These are phyloP conservation scores for Chunga burmeisteri DNA, from an alignment of 2,113 vertebrate species.

Conservation along the genomic window DNA sequence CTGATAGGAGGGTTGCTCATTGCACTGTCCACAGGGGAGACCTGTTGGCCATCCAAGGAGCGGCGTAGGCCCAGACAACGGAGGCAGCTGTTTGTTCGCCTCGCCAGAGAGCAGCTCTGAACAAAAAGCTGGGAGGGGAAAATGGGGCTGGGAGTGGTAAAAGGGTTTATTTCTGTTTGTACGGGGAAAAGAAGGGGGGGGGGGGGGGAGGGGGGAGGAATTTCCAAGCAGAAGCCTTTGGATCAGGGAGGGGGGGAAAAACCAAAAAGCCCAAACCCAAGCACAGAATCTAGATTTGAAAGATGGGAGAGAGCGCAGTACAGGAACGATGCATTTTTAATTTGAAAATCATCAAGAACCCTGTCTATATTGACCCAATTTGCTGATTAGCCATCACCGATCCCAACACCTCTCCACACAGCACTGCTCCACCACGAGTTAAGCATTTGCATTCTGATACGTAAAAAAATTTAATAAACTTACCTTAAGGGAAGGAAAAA, in stretches of 20 bases:
- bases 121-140: constrained; percentile 3
- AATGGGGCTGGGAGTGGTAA: not conserved
- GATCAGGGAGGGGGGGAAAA: too few species aligned
- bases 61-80: not conserved
- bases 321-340: not conserved
- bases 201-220: too few species aligned
- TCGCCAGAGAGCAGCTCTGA: constrained; percentile 31
- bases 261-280: not conserved
- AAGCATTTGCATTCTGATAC: not conserved
- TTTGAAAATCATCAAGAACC: not conserved
- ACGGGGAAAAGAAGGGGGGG: not conserved
- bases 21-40: constrained; percentile 26
- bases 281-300: not conserved
- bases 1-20: not conserved
- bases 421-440: not conserved
- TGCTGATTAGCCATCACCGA: not conserved
- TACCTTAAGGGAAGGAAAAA: not conserved
- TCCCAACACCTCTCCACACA: not conserved
- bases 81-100: constrained; percentile 51
- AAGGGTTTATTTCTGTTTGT: not conserved
- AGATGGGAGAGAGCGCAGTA: not conserved
- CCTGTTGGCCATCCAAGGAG: constrained; percentile 59
- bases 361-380: too few species aligned
- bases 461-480: not conserved
- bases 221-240: not conserved